phyloP scores from a whole-genome alignment of 1,140 invertebrate genomes.

The Popillia japonica region DNA sequence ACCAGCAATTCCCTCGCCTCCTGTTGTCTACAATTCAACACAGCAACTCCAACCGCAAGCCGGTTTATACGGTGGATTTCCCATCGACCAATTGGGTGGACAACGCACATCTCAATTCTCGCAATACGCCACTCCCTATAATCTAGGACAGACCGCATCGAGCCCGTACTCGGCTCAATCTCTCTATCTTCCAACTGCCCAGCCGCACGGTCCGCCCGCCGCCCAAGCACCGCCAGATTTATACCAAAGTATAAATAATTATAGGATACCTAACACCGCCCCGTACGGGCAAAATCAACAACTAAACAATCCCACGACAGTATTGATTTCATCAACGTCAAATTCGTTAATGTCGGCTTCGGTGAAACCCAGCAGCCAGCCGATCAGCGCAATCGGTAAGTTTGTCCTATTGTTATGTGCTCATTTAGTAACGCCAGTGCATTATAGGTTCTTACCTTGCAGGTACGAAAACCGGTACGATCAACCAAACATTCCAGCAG shows the following conservation, averaged over 20 bases:
- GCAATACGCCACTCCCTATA: constrained; percentile 70
- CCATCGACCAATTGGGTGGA: constrained; percentile 66
- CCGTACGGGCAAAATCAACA: constrained; percentile 81
- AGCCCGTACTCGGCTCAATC: constrained; percentile 74
- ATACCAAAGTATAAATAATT: constrained; percentile 73
- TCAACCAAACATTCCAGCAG: constrained; percentile 59
- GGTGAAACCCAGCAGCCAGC: constrained; percentile 84
- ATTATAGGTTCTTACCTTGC: neutral
- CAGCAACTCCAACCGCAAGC: constrained; percentile 73
- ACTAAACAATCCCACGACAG: constrained; percentile 84
- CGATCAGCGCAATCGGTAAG: constrained; percentile 81
- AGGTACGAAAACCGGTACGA: constrained; percentile 59
- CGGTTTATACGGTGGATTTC: constrained; percentile 78
- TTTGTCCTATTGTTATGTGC: neutral
- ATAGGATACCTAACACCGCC: constrained; percentile 67
- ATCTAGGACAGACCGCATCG: constrained; percentile 61
- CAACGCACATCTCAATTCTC: constrained; percentile 70
- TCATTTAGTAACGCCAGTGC: neutral
- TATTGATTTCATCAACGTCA: constrained; percentile 86
- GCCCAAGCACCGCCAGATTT: constrained; percentile 74
- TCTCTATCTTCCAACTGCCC: constrained; percentile 69
- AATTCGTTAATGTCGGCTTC: constrained; percentile 90
- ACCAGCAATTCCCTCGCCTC: constrained; percentile 83
- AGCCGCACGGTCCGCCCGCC: constrained; percentile 64
- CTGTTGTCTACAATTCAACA: constrained; percentile 72